Evolutionary conservation across 1,140 invertebrate genomes (phyloP), one percentile per base, ranked within the genome.

Genomic region (Bombus waltoni): DNA sequence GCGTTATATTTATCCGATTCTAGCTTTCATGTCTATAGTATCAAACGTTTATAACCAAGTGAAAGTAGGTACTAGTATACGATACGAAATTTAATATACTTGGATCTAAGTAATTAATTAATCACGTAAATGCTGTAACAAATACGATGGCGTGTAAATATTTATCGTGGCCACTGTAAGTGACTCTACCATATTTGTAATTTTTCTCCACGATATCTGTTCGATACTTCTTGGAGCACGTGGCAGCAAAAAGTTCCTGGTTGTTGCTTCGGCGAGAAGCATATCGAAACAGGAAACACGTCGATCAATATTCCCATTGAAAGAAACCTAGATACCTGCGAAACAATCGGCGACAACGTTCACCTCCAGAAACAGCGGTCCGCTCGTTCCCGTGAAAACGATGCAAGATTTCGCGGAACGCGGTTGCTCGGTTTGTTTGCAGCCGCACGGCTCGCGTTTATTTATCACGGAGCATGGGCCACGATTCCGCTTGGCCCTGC

Each of bases 351-450:
- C 47, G 57, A 42, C 32, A n/a, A 42, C 13, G 38, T n/a, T 57
- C 74, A 35, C 22, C 15, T 4, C 8, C 59, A 28, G 74, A 62
- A 62, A 80, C 42, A 70, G 8, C 65, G 2, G 42, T 25, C 25
- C 62, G 42, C 62, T 66, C 18, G 38, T 77, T 65, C 25, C 47
- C n/a, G 35, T 70, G 76, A n/a, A 57, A 68, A 84, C 83, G 83
- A 85, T 85, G 53, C 53, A 6, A 80, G 83, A 85, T 85, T 85
- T 85, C 83, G 83, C 42, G 83, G 83, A 85, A 84, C 76, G 25
- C 76, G 25, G 42, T 28, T 42, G 44, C 62, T 40, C n/a, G 38
- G n/a, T 28, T 15, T 18, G 35, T n/a, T 35, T 13, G 42, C 42
- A 22, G 25, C 65, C 65, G 38, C 81, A 35, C 44, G 62, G 59